These are phyloP conservation scores for Metalampra italica DNA, from an alignment of 2,888 invertebrate species.

Conservation along the genomic window DNA sequence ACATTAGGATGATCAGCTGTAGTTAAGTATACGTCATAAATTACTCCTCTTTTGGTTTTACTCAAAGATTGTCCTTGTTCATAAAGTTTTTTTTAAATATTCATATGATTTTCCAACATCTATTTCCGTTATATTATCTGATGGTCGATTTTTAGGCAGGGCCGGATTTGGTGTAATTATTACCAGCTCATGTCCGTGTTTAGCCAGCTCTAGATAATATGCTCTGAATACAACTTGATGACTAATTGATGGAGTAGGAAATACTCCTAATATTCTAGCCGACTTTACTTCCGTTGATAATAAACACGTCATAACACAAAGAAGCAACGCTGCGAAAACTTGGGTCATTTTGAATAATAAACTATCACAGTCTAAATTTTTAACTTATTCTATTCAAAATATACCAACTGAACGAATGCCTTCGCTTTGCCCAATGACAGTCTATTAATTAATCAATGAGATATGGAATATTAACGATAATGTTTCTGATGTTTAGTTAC, in stretches of 20 bases:
- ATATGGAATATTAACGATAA: too few relatives aligned
- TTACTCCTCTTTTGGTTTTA: not conserved
- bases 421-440: too few relatives aligned
- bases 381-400: not conserved
- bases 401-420: too few relatives aligned
- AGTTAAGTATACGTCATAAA: not conserved
- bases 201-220: slow-evolving; percentile 38
- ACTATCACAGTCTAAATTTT: too few relatives aligned
- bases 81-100: not conserved
- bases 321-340: not conserved
- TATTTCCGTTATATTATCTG: slow-evolving; percentile 21
- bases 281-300: slow-evolving; percentile 6
- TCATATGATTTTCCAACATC: slow-evolving; percentile 24
- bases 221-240: slow-evolving; percentile 47
- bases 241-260: slow-evolving; percentile 44
- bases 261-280: slow-evolving; percentile 41
- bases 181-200: slow-evolving; percentile 48
- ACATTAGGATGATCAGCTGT: slow-evolving; percentile 45
- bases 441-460: too few relatives aligned
- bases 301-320: not conserved
- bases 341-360: not conserved
- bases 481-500: too few relatives aligned
- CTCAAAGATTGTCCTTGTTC: not conserved
- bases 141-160: slow-evolving; percentile 14
- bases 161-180: slow-evolving; percentile 44